Evolutionary conservation across 30 jellyfish, hydroid and myxozoan genomes (phyloP).

Genomic region (Chironex yamaguchii): DNA sequence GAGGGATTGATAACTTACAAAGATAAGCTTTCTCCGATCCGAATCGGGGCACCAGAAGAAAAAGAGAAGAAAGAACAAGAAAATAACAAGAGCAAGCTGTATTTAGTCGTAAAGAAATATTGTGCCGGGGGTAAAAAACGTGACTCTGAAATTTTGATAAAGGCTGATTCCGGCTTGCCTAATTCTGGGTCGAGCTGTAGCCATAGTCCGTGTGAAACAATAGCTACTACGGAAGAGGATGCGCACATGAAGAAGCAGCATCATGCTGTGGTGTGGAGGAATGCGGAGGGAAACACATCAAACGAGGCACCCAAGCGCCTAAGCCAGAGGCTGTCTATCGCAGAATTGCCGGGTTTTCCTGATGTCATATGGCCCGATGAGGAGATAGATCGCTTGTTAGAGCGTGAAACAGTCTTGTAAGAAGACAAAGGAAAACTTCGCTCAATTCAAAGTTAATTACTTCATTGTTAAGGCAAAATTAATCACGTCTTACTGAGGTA

Average conservation of each 20-base stretch:
- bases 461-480: too few species aligned
- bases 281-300: background rate
- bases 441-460: too few species aligned
- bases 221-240: background rate
- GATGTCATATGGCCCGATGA: background rate
- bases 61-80: background rate
- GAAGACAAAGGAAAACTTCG: too few species aligned
- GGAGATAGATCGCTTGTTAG: background rate
- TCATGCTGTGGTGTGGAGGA: background rate
- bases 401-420: background rate
- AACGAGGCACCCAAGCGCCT: background rate
- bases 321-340: background rate
- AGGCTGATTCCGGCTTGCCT: background rate
- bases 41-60: background rate
- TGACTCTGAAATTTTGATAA: too few species aligned
- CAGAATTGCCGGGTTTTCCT: background rate
- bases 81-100: background rate
- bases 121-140: background rate
- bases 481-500: too few species aligned
- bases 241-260: background rate
- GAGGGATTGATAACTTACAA: background rate
- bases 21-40: background rate
- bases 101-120: background rate
- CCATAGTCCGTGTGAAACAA: too few species aligned
- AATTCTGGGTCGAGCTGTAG: too few species aligned